Conservation (phyloP, 1,140 invertebrate species). For the Anastrepha obliqua region DNA sequence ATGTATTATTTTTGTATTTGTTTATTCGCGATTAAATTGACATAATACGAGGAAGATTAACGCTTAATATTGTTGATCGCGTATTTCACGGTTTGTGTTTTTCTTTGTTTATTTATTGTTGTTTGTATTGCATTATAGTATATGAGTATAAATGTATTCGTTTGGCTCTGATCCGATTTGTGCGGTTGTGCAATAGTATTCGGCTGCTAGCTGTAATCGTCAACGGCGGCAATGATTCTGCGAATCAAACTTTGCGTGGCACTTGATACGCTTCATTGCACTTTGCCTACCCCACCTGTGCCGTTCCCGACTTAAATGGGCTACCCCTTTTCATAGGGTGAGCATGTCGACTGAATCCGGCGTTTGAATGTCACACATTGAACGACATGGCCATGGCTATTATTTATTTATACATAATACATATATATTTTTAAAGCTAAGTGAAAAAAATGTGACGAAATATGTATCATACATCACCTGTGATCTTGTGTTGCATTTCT, state of each 20-base stretch:
- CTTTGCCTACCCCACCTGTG: neutral
- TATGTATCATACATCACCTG: neutral
- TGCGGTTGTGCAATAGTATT: neutral
- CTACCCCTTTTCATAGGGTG: constrained; percentile 5
- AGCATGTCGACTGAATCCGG: constrained; percentile 11
- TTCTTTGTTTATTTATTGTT: neutral
- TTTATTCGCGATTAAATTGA: constrained; percentile 23
- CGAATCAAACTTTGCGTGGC: neutral
- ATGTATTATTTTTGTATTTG: neutral
- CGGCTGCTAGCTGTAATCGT: neutral
- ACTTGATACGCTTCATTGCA: constrained; percentile 47
- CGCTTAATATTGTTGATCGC: neutral
- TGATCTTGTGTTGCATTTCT: neutral
- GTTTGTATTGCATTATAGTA: neutral
- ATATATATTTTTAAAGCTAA: neutral
- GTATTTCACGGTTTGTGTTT: neutral
- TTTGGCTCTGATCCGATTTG: neutral
- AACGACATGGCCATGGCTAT: neutral
- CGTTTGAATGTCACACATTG: constrained; percentile 46
- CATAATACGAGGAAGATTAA: constrained; percentile 20
- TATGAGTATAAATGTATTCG: neutral
- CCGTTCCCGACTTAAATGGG: neutral
- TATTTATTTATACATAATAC: neutral
- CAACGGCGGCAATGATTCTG: neutral
- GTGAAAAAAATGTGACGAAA: too few species aligned